Percentiles rank a stretch among this genome's conserved stretches.
These are phyloP conservation scores for Tolypeutes matacus DNA, from an alignment of 2,797 vertebrate genomes.

Conservation along the genomic window DNA sequence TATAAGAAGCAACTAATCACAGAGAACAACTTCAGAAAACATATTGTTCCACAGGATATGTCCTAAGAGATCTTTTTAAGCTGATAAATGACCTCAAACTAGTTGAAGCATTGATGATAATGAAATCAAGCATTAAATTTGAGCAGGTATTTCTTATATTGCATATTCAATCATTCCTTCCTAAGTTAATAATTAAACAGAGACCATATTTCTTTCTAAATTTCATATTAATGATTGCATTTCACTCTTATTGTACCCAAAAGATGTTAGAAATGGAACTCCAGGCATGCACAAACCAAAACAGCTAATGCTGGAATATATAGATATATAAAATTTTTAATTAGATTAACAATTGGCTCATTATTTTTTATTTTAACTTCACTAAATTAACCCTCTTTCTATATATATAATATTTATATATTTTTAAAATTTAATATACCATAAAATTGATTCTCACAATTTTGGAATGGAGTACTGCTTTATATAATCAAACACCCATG, in stretches of 20 bases:
- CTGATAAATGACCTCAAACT: slow-evolving; percentile 24
- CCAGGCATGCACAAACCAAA: background rate
- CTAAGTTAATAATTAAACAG: background rate
- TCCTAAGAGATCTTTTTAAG: background rate
- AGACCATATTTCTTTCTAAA: slow-evolving; percentile 26
- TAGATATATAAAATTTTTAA: background rate
- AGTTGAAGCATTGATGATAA: background rate
- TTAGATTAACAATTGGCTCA: too few relatives aligned
- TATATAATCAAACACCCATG: background rate
- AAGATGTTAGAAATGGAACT: background rate
- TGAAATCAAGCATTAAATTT: slow-evolving; percentile 23
- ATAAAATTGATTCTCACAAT: background rate
- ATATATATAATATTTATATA: background rate
- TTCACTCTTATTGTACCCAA: background rate
- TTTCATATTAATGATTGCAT: background rate
- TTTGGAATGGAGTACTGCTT: background rate
- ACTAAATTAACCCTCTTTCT: too few relatives aligned
- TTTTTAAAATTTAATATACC: background rate
- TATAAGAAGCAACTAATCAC: background rate
- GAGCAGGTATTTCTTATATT: background rate
- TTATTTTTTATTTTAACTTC: too few relatives aligned
- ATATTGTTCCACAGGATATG: background rate
- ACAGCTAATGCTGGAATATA: background rate
- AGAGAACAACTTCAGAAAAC: background rate
- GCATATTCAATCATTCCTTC: background rate